A percentile compares a stretch with the other conserved stretches of the same genome.
Evolutionary conservation across 2,797 vertebrate species (phyloP).

Genomic region (Passerculus sandwichensis): DNA sequence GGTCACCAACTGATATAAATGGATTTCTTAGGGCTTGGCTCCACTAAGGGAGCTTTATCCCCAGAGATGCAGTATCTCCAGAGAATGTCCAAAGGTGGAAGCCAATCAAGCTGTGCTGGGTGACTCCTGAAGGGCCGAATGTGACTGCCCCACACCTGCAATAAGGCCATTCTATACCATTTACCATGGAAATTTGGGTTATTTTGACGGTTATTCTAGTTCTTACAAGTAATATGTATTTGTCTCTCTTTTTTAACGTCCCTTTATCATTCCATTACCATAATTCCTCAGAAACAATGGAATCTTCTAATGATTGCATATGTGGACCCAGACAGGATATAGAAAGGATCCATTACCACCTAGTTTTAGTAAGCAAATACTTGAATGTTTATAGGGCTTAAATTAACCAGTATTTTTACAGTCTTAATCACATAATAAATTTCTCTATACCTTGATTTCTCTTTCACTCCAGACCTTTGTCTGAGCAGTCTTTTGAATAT

Average conservation of each 20-base stretch:
- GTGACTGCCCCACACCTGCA: not conserved
- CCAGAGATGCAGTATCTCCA: not conserved
- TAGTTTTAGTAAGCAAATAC: not conserved
- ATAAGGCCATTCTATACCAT: not conserved
- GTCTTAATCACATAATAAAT: not conserved
- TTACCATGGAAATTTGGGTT: not conserved
- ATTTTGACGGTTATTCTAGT: not conserved
- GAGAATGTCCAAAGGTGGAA: not conserved
- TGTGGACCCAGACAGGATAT: not conserved
- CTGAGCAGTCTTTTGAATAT: not conserved
- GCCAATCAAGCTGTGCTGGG: fast-evolving
- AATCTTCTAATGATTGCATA: not conserved
- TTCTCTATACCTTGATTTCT: not conserved
- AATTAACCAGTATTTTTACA: not conserved
- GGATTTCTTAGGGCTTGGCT: not conserved
- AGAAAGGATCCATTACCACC: not conserved
- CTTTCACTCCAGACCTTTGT: not conserved
- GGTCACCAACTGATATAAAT: not conserved
- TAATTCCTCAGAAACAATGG: not conserved
- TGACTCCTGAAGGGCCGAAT: not conserved
- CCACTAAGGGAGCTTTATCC: not conserved
- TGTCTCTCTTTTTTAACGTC: not conserved
- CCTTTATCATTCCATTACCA: not conserved
- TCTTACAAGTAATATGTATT: not conserved
- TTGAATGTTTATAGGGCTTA: not conserved